Evolutionary conservation across 2,888 invertebrate species (phyloP).

Genomic region (Celastrina argiolus): DNA sequence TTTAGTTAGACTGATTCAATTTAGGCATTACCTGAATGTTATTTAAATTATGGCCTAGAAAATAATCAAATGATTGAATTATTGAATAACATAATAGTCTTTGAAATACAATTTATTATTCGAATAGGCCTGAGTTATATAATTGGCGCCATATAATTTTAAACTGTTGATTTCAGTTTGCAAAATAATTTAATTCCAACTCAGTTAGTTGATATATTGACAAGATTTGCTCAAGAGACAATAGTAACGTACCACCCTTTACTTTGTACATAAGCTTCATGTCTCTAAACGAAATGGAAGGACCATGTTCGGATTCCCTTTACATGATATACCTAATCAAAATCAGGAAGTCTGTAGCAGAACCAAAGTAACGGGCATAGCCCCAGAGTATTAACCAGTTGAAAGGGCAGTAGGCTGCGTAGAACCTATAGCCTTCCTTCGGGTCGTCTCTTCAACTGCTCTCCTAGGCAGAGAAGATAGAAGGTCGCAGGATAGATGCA

Average conservation of each 20-base stretch:
- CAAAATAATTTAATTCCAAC: background rate
- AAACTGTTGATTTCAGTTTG: background rate
- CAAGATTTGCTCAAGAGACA: background rate
- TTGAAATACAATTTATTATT: background rate
- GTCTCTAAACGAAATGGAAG: too few relatives aligned
- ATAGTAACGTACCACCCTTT: background rate
- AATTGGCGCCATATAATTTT: slow-evolving; percentile 5
- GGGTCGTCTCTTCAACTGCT: too few relatives aligned
- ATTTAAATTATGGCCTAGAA: background rate
- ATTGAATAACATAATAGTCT: background rate
- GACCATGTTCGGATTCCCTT: too few relatives aligned
- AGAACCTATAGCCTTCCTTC: too few relatives aligned
- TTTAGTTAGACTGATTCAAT: background rate
- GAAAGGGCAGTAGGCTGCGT: too few relatives aligned
- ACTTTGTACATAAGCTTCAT: too few relatives aligned
- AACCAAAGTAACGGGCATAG: too few relatives aligned
- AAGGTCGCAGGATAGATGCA: too few relatives aligned
- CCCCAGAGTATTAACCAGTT: too few relatives aligned
- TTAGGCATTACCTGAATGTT: background rate
- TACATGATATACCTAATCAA: too few relatives aligned
- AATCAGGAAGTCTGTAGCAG: too few relatives aligned
- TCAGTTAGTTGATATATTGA: background rate
- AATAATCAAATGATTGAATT: background rate
- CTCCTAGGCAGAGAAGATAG: too few relatives aligned
- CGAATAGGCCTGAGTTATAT: background rate